phyloP scores from a whole-genome alignment of 2,888 invertebrate genomes.

The Rotaria sp. region DNA sequence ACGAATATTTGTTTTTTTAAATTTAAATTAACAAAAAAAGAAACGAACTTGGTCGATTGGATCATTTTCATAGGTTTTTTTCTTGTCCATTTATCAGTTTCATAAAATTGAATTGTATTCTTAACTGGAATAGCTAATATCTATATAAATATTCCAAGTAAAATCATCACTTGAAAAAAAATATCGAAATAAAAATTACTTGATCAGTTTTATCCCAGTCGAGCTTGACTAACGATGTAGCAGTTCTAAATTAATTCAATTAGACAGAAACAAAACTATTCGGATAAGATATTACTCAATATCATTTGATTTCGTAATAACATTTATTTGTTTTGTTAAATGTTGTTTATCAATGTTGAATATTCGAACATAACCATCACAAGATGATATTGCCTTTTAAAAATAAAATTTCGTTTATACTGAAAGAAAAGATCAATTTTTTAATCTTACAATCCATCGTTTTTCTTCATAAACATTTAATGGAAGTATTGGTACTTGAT shows the following conservation, averaged over 20 bases:
- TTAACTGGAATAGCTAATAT: background rate
- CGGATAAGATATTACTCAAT: background rate
- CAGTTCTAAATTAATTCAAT: background rate
- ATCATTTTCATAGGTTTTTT: background rate
- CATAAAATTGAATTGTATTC: background rate
- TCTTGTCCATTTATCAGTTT: background rate
- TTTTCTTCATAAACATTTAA: background rate
- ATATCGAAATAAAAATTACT: background rate
- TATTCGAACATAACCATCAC: slow-evolving; percentile 11
- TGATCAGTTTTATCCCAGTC: slow-evolving; percentile 6
- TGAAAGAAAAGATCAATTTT: background rate
- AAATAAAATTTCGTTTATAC: background rate
- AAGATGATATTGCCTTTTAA: background rate
- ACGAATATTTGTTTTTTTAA: background rate
- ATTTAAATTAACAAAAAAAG: background rate
- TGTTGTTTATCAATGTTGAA: slow-evolving; percentile 20
- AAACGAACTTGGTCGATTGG: background rate
- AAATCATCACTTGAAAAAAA: background rate
- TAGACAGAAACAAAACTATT: background rate
- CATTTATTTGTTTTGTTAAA: background rate
- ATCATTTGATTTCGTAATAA: slow-evolving; percentile 8
- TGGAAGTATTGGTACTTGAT: slow-evolving; percentile 7
- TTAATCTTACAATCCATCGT: background rate
- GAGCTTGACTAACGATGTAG: background rate
- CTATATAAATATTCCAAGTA: background rate